Conservation (phyloP, 1,140 invertebrate genomes). For the Dryas iulia region DNA sequence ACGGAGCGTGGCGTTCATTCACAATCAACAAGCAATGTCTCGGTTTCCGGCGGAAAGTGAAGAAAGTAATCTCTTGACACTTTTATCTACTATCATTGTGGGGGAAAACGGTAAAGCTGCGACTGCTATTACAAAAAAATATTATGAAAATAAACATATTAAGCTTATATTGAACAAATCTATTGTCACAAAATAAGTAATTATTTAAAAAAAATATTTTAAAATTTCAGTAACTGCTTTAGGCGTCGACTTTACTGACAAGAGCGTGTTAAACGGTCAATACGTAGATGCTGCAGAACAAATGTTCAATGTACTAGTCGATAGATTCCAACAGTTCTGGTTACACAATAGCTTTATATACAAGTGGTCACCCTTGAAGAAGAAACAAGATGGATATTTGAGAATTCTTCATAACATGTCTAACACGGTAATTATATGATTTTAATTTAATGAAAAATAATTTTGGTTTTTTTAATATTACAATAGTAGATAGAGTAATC, state of each 20-base stretch:
- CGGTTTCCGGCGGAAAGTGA: no score
- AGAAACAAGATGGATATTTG: constrained; percentile 51
- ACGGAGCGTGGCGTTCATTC: no score
- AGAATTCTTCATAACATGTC: constrained; percentile 62
- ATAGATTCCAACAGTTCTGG: constrained; percentile 63
- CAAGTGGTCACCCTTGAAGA: constrained; percentile 45
- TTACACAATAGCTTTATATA: constrained; percentile 50
- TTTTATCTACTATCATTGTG: no score
- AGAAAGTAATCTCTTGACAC: no score
- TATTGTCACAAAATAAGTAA: no score
- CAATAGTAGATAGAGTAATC: no score
- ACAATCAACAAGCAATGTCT: no score
- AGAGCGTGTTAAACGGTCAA: constrained; percentile 46
- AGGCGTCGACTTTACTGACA: constrained; percentile 61
- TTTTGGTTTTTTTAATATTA: no score
- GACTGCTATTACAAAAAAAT: no score
- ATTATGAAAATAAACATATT: no score
- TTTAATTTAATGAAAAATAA: background rate
- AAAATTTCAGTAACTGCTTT: constrained; percentile 53
- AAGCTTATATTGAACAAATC: no score
- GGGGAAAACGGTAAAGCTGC: no score
- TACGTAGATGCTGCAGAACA: constrained; percentile 55
- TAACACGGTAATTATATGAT: constrained; percentile 39
- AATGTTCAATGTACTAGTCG: constrained; percentile 55
- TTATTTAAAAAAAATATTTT: constrained; percentile 40